These are phyloP conservation scores for Petrocephalus microphthalmus DNA, from an alignment of 2,113 vertebrate genomes.

Conservation along the genomic window DNA sequence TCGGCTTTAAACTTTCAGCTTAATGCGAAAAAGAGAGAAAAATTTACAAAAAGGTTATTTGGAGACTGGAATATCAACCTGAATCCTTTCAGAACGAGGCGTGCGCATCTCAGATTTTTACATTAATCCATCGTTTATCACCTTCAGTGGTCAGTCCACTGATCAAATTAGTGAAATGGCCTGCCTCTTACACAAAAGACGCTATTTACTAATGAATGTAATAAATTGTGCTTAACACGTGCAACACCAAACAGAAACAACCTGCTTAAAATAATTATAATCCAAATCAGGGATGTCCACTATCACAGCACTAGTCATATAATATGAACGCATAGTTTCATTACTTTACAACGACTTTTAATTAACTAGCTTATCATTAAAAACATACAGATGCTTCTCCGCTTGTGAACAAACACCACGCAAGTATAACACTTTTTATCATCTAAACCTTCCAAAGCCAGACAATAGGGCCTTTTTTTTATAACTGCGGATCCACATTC, in stretches of 20 bases:
- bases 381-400: not conserved
- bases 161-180: not conserved
- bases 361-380: not conserved
- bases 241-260: not conserved
- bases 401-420: not conserved
- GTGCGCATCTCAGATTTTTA: not conserved
- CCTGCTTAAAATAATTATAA: not conserved
- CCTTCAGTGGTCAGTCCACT: not conserved
- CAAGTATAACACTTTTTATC: not conserved
- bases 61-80: not conserved
- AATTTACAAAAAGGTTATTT: not conserved
- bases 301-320: not conserved
- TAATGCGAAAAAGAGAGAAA: not conserved
- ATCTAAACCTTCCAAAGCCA: constrained; percentile 1
- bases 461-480: too few species aligned
- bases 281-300: not conserved
- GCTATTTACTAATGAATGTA: not conserved
- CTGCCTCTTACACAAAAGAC: not conserved
- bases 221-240: not conserved
- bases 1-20: not conserved
- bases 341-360: not conserved
- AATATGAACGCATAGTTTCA: not conserved
- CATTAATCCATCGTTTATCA: not conserved
- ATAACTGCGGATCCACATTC: not conserved
- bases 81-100: not conserved